A percentile compares a stretch with the other conserved stretches of the same genome.
Conservation (phyloP, 2,113 vertebrate genomes). For the Puntigrus tetrazona region DNA sequence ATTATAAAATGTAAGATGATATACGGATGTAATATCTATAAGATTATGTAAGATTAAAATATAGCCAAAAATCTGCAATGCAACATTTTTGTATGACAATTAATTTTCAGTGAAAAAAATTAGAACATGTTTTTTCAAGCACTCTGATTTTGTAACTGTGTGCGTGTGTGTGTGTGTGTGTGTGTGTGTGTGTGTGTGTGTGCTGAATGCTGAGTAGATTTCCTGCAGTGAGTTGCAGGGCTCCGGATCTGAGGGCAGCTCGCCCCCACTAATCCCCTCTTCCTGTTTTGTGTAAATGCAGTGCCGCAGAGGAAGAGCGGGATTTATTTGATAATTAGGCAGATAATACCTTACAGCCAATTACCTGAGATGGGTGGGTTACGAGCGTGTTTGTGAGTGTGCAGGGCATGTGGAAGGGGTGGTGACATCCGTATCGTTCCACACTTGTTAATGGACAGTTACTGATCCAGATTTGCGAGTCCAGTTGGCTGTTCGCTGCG, state of each 20-base stretch:
- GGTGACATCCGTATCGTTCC: not conserved
- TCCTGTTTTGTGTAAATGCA: constrained; percentile 74
- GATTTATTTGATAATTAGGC: constrained; percentile 73
- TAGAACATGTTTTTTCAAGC: not conserved
- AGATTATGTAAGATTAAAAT: too few relatives aligned
- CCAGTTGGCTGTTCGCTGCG: not conserved
- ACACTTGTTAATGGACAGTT: not conserved
- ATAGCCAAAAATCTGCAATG: not conserved
- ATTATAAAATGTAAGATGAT: too few relatives aligned
- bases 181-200: constrained; percentile 32
- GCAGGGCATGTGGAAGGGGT: not conserved
- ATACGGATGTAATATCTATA: too few relatives aligned
- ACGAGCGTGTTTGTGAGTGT: constrained; percentile 12
- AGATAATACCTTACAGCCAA: constrained; percentile 66
- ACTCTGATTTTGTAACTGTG: not conserved
- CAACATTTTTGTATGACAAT: not conserved
- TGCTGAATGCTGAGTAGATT: constrained; percentile 55
- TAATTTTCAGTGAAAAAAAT: not conserved
- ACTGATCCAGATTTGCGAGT: not conserved
- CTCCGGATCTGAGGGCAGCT: constrained; percentile 73
- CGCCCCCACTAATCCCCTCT: constrained; percentile 75
- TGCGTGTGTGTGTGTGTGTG: not conserved
- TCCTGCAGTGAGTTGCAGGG: constrained; percentile 58
- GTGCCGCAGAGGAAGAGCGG: constrained; percentile 68
- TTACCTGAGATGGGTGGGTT: constrained; percentile 58